A percentile compares a stretch with the other conserved stretches of the same genome.
phyloP scores from a whole-genome alignment of 53 echinoderm and acorn worm species.

The Hippasteria phrygiana region DNA sequence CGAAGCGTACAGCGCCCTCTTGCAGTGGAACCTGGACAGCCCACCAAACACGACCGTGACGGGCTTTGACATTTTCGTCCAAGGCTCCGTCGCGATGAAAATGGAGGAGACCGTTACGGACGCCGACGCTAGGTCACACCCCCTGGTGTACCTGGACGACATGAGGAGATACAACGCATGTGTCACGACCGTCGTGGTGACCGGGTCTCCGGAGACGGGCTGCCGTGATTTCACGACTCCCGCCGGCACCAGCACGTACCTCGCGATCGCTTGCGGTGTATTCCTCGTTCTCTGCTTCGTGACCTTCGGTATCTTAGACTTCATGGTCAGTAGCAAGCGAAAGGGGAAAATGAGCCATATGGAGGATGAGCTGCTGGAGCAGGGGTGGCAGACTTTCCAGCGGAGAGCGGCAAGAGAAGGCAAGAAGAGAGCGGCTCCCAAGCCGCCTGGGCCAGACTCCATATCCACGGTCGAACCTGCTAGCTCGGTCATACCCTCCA shows the following conservation, averaged over 20 bases:
- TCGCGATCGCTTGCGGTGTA: conserved; percentile 41
- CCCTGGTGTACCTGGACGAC: conserved; percentile 25
- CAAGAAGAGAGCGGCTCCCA: conserved; percentile 4
- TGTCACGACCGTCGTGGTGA: conserved; percentile 11
- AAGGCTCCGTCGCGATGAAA: not conserved
- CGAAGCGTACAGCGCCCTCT: conserved; percentile 33
- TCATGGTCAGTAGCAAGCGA: conserved; percentile 6
- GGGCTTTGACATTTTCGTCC: not conserved
- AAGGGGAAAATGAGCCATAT: not conserved
- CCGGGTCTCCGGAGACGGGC: not conserved
- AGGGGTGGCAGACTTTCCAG: conserved; percentile 38
- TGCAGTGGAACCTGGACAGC: not conserved
- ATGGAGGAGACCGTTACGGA: not conserved
- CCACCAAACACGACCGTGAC: not conserved
- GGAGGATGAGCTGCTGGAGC: conserved; percentile 13
- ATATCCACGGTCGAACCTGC: too few species aligned
- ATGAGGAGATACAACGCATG: conserved; percentile 47
- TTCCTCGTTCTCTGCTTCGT: conserved; percentile 47
- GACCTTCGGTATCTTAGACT: conserved; percentile 38
- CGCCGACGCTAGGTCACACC: not conserved
- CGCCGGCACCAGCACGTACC: not conserved
- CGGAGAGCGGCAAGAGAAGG: conserved; percentile 8
- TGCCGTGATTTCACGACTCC: conserved; percentile 30
- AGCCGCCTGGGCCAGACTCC: not conserved
- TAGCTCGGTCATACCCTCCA: too few species aligned